Percentiles rank a stretch among this genome's conserved stretches.
These are phyloP conservation scores for Calyptomena viridis DNA, from an alignment of 2,113 vertebrate genomes.

Conservation along the genomic window DNA sequence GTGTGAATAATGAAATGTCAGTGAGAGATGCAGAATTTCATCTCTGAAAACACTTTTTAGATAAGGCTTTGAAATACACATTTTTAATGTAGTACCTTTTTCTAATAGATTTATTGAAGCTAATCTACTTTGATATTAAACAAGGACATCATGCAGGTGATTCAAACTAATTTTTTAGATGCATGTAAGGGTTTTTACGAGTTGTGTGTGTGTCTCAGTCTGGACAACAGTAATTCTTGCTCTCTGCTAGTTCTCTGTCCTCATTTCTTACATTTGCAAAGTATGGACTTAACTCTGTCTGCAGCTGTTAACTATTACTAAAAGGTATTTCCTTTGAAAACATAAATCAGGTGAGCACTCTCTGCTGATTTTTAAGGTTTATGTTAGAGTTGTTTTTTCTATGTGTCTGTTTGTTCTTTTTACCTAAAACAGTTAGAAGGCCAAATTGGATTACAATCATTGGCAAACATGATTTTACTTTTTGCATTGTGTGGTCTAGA, in stretches of 20 bases:
- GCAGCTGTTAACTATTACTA: slow-evolving; percentile 1
- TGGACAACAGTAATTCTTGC: not conserved
- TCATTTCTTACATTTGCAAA: not conserved
- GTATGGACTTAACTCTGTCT: not conserved
- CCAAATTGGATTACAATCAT: not conserved
- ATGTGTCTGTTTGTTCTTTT: not conserved
- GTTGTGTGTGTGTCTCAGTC: not conserved
- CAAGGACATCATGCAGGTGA: not conserved
- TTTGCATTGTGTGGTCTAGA: not conserved
- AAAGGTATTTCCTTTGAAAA: slow-evolving; percentile 21
- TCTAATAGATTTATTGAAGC: not conserved
- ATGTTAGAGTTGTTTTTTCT: not conserved
- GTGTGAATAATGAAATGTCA: not conserved
- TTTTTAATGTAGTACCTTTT: slow-evolving; percentile 4
- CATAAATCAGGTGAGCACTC: not conserved
- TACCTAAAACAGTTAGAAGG: not conserved
- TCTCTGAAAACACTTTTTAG: slow-evolving; percentile 10
- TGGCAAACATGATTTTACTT: not conserved
- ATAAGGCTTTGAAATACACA: not conserved
- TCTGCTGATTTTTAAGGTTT: not conserved
- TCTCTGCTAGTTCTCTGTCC: not conserved
- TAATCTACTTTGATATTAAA: slow-evolving; percentile 25
- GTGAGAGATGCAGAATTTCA: not conserved
- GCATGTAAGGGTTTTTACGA: not conserved
- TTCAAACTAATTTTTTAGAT: not conserved